Base-by-base conservation (phyloP, 92 coral and sea anemone genomes). In the Epizoanthus rinbou region DNA sequence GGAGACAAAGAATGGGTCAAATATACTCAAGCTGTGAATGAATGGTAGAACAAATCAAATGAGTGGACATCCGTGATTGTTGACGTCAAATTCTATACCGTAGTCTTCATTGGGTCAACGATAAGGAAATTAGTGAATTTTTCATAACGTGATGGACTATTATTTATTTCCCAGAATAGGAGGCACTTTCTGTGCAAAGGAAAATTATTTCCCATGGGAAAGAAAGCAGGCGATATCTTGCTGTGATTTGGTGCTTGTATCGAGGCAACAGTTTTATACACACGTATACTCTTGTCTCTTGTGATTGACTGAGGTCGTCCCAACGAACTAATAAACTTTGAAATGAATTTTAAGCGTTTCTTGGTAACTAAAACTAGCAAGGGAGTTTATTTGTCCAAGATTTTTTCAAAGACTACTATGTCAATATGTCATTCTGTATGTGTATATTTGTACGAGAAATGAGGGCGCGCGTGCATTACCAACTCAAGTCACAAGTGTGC, bases 181-280 rank as follows among this genome's bases (percentile, higher is more conserved):
- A 47, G 54, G 54, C 54, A 47, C 54, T 47, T 47, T 50, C 54
- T 50, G 54, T 50, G 54, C 15, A 50, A 10, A 50, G 54, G 54
- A 50, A 50, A 50, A 1, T 10, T 9, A 50, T 50, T 50, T 50
- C 54, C 54, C 16, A 50, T 50, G 54, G 54, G 54, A 50, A 50
- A 50, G 15, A 50, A 50, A 50, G 14, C 14, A 50, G 54, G 54
- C 54, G 39, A 33, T 47, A 33, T 53, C 35, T 45, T 71, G 16
- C 47, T 71, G 57, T 8, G 76, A 41, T 43, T 41, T 41, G 3
- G 43, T 52, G 16, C 37, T 10, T 6, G 82, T 76, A 60, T 58
- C 82, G 4, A 37, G 52, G 82, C 82, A 59, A 76, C 82, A 33
- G 11, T 4, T 6, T 35, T 37, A 37, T 33, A 76, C 3, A 6